A percentile compares a stretch with the other conserved stretches of the same genome.
Evolutionary conservation across 1,140 invertebrate species (phyloP).

Genomic region (Idris sp.): DNA sequence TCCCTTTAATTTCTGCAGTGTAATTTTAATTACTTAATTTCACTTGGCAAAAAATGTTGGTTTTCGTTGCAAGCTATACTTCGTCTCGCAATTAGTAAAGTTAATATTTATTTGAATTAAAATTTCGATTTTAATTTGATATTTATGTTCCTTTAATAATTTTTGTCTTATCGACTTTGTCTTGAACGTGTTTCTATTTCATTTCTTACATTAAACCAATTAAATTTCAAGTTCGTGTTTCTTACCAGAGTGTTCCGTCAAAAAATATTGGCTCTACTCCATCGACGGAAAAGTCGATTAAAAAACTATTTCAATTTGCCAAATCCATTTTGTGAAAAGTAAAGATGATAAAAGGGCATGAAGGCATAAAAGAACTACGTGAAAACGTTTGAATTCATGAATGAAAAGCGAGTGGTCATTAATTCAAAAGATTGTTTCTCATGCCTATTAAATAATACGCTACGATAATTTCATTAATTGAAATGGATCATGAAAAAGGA

Average conservation of each 20-base stretch:
- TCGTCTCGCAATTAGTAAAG: too few species aligned
- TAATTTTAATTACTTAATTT: too few species aligned
- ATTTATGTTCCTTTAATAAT: too few species aligned
- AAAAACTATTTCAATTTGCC: conserved; percentile 18
- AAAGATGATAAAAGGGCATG: conserved; percentile 1
- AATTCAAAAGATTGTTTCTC: conserved; percentile 16
- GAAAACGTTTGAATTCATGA: conserved; percentile 3
- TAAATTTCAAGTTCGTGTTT: conserved; percentile 3
- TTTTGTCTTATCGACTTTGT: conserved; percentile 17
- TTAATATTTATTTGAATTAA: too few species aligned
- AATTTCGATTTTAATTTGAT: too few species aligned
- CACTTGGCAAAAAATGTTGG: too few species aligned
- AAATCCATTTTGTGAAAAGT: conserved; percentile 10
- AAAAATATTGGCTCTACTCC: conserved; percentile 8
- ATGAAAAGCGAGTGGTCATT: conserved; percentile 8
- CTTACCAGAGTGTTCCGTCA: neutral
- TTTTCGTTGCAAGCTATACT: too few species aligned
- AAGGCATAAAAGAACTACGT: too few species aligned
- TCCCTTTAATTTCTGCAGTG: too few species aligned
- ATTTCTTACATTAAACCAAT: conserved; percentile 23
- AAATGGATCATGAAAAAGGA: conserved; percentile 34
- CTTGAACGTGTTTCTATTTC: conserved; percentile 2
- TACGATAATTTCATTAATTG: conserved; percentile 36
- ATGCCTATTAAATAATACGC: conserved; percentile 10
- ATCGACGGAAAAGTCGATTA: conserved; percentile 7